Conservation (phyloP, 1,140 invertebrate genomes). For the Augochlora pura region DNA sequence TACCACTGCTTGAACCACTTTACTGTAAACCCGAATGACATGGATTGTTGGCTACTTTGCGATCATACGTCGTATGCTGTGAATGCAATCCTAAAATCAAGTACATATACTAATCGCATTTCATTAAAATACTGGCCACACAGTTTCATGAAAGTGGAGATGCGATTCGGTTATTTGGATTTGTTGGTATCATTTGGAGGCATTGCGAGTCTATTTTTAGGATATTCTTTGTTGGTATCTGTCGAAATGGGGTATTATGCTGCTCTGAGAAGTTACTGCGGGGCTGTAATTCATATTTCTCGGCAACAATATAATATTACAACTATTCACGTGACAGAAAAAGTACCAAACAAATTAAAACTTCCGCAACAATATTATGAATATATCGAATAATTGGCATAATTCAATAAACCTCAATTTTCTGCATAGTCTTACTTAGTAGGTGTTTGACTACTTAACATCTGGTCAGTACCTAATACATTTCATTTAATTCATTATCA, state of each 20-base stretch:
- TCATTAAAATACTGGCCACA: conserved; percentile 82
- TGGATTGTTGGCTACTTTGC: conserved; percentile 8
- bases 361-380: not conserved
- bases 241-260: conserved; percentile 89
- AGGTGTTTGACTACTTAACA: no score
- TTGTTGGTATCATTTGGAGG: conserved; percentile 84
- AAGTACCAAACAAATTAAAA: not conserved
- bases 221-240: conserved; percentile 86
- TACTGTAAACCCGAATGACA: not conserved
- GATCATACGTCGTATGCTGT: conserved; percentile 34
- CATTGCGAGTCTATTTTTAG: conserved; percentile 88
- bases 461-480: no score
- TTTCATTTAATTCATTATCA: no score
- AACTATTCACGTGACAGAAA: conserved; percentile 22
- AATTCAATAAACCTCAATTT: no score
- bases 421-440: no score
- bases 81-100: not conserved
- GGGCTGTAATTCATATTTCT: conserved; percentile 55
- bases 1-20: conserved; percentile 6
- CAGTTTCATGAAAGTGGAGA: conserved; percentile 87
- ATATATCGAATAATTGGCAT: conserved; percentile 6
- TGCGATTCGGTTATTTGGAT: conserved; percentile 89
- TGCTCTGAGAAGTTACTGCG: conserved; percentile 84
- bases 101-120: not conserved
- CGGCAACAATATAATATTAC: conserved; percentile 31